These are phyloP conservation scores for Myotis lucifugus DNA, from an alignment of 2,113 vertebrate species.

Conservation along the genomic window DNA sequence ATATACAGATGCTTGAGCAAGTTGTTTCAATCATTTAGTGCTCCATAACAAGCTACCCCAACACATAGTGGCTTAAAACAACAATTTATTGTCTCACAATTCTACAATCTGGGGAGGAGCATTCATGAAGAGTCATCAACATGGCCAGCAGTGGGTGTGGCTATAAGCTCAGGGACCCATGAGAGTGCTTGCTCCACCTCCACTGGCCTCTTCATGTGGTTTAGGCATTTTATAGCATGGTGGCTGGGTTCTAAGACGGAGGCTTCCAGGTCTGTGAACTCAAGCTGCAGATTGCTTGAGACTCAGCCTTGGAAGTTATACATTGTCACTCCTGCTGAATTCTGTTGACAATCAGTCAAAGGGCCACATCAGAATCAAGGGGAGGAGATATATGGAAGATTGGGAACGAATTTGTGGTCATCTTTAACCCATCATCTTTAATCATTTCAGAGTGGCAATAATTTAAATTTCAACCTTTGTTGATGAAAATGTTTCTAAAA, in stretches of 20 bases:
- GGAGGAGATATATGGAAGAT: neutral
- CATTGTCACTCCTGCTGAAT: neutral
- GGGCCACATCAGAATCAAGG: neutral
- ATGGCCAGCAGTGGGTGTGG: neutral
- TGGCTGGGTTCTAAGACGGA: neutral
- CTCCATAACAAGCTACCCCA: neutral
- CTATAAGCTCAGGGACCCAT: neutral
- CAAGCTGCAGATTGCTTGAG: neutral
- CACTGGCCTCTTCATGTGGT: neutral
- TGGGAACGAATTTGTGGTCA: neutral
- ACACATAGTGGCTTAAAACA: neutral
- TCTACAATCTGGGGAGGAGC: neutral
- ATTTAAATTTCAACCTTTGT: conserved; percentile 32
- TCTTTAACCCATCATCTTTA: neutral
- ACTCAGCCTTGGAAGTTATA: neutral
- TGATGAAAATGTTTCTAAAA: conserved; percentile 59
- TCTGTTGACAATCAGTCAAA: neutral
- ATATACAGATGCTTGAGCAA: neutral
- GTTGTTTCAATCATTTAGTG: neutral
- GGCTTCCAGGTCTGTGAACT: neutral
- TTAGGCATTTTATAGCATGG: neutral
- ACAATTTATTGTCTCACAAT: neutral
- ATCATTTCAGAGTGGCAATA: neutral
- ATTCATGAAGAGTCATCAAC: neutral
- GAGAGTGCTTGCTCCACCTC: neutral